These are phyloP conservation scores for Mus caroli DNA, from an alignment of 2,797 vertebrate genomes.

Conservation along the genomic window DNA sequence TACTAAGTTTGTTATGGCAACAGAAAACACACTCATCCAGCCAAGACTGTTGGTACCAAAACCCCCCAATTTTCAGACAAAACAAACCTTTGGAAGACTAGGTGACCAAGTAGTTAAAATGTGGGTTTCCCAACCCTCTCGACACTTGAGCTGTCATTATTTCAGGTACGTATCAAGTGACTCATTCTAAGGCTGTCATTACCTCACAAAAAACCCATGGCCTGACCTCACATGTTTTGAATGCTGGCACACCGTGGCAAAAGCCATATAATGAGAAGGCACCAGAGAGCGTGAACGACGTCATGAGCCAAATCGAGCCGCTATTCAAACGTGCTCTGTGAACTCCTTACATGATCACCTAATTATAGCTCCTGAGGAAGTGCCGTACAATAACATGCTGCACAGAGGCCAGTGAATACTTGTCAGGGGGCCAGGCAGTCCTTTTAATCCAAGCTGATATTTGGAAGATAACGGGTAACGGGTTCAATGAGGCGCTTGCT, in stretches of 20 bases:
- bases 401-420: constrained; percentile 75
- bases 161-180: constrained; percentile 53
- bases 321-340: constrained; percentile 85
- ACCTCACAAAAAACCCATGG: constrained; percentile 80
- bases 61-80: background rate
- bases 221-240: constrained; percentile 85
- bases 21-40: background rate
- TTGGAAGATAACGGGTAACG: constrained; percentile 64
- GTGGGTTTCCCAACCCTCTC: constrained; percentile 30
- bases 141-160: constrained; percentile 26
- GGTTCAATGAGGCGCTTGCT: constrained; percentile 60
- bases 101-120: background rate
- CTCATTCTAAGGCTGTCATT: constrained; percentile 64
- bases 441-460: constrained; percentile 80
- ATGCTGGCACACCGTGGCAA: constrained; percentile 80
- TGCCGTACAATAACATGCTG: constrained; percentile 82
- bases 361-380: constrained; percentile 89
- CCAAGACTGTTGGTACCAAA: background rate
- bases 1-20: background rate
- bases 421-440: constrained; percentile 70
- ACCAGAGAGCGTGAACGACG: constrained; percentile 84
- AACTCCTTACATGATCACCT: constrained; percentile 89
- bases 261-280: constrained; percentile 86
- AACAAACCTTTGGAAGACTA: constrained; percentile 3
- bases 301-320: constrained; percentile 89